Evolutionary conservation across 2,888 invertebrate species (phyloP), one percentile per base, ranked within the genome.

Genomic region (Agrotis segetum): DNA sequence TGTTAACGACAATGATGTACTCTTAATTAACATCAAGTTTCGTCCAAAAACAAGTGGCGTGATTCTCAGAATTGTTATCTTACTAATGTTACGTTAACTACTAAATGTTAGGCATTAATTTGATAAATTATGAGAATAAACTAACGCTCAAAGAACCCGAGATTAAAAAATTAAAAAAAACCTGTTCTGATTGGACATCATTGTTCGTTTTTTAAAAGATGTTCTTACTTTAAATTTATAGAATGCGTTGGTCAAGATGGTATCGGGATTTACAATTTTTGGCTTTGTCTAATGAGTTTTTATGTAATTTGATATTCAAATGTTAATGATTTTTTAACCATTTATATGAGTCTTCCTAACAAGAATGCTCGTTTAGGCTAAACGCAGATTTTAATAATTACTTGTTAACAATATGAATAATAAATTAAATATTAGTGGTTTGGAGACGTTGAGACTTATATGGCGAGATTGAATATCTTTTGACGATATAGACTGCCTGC

Each of bases 41-140:
- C 88, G 89, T 87, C 85, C 55, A 71, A 74, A 62, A 81, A 68
- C 67, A 69, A 88, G 92, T 92, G 91, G 92, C 89, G 87, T 91
- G 90, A 92, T 95, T 94, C 95, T 88, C 84, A 83, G 93, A 93
- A 93, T 90, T 91, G 74, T 92, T 92, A 92, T 92, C 93, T 93
- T 83, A 91, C 91, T 93, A 93, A 92, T 90, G 92, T 90, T 87
- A 87, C 88, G 88, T 88, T 88, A 78, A 70, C 69, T 66, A 78
- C 80, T 88, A 91, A 90, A 90, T 87, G 89, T 86, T 90, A 87
- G 87, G 87, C 90, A 91, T 90, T 92, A 92, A 93, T 91, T 90
- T 89, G 87, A 91, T 87, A 88, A 88, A 92, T 91, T 82, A 88
- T 88, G 79, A 77, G 79, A 88, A 87, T 88, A 86, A 85, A 88